Evolutionary conservation across 2,797 vertebrate genomes (phyloP).

Genomic region (Myotis pilosus): DNA sequence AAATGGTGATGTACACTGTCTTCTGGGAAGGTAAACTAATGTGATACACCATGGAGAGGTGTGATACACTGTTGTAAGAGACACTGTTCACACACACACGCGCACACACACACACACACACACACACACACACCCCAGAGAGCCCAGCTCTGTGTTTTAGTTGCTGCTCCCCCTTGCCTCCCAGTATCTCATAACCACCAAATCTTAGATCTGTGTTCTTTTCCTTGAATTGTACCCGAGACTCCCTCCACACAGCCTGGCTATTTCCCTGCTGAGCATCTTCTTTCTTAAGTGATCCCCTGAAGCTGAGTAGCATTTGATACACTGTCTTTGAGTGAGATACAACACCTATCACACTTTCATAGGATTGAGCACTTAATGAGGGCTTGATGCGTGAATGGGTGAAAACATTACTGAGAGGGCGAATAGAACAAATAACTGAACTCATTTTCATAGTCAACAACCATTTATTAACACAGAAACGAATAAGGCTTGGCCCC

Average conservation of each 20-base stretch:
- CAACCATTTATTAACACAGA: constrained; percentile 62
- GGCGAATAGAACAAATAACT: constrained; percentile 36
- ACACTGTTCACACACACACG: background rate
- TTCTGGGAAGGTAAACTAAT: background rate
- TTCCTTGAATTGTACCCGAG: background rate
- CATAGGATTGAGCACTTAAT: background rate
- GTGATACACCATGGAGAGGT: background rate
- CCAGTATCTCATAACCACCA: background rate
- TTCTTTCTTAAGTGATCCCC: background rate
- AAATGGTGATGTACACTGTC: background rate
- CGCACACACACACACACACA: too few relatives aligned
- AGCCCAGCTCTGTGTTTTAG: constrained; percentile 1
- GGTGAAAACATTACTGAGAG: constrained; percentile 3
- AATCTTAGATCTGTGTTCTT: background rate
- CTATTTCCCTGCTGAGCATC: background rate
- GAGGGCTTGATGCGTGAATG: background rate
- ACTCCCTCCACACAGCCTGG: background rate
- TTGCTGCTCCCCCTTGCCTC: background rate
- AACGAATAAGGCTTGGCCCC: constrained; percentile 56
- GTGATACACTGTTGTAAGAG: background rate
- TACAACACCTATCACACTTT: background rate
- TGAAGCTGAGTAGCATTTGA: background rate
- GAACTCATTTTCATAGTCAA: constrained; percentile 39
- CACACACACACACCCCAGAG: background rate
- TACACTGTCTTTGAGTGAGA: background rate